Base-by-base conservation (phyloP, 2,888 invertebrate species). In the Choreutis nemorana region DNA sequence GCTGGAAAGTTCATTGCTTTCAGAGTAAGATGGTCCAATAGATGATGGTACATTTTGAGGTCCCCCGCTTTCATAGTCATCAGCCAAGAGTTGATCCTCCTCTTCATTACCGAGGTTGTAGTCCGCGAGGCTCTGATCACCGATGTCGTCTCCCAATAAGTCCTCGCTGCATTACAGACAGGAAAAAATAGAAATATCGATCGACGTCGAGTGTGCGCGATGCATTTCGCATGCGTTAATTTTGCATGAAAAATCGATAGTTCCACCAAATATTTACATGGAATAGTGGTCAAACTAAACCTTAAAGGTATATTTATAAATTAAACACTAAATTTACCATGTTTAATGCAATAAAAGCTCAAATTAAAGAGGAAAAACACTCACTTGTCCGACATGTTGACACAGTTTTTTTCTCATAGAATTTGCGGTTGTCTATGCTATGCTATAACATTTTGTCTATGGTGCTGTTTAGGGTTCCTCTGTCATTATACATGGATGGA, bases 321-420 rank as follows among this genome's bases (percentile, higher is more conserved):
- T 12, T 11, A 23, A 23, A 21, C 27, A 23, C 29, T n/a, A n/a
- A n/a, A n/a, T n/a, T n/a, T n/a, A n/a, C n/a, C n/a, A n/a, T n/a
- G n/a, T n/a, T n/a, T n/a, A n/a, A n/a, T n/a, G n/a, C n/a, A n/a
- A n/a, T n/a, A n/a, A n/a, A n/a, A n/a, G n/a, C n/a, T n/a, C n/a
- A 18, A 14, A 8, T 9, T 15, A 31, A 30, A 40, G 34, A 14
- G 9, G 16, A 38, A 42, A 44, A 46, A 44, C 50, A 75, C 75
- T 63, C 61, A 78, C 77, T 68, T 72, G 56, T 78, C 77, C 66
- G 77, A 77, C 77, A 78, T 78, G 59, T 72, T 75, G 65, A 54
- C 54, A 58, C n/a, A 54, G 45, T 50, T 35, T 41, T 40, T 27
- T 30, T 30, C 24, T 29, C 23, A 25, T 15, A 18, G 18, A 18